Percentiles rank a stretch among this genome's conserved stretches.
phyloP scores from a whole-genome alignment of 1,140 invertebrate species.

The Phthorimaea operculella region DNA sequence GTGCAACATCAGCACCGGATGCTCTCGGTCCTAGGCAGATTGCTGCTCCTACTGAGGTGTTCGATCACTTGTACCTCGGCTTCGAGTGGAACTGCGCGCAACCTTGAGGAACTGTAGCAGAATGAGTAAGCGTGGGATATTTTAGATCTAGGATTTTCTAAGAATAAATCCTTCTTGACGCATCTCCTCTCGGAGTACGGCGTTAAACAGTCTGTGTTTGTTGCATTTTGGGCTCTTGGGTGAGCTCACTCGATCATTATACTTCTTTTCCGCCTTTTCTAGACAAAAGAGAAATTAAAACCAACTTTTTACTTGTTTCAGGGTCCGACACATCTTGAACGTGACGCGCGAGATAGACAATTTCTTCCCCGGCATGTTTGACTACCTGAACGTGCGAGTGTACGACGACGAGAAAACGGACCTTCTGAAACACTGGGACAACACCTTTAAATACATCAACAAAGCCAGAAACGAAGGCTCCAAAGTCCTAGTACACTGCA shows the following conservation, averaged over 20 bases:
- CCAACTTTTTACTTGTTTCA: slow-evolving; percentile 66
- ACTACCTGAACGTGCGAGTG: slow-evolving; percentile 96
- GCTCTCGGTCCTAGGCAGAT: slow-evolving; percentile 97
- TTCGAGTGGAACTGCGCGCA: too few relatives aligned
- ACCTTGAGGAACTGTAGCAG: too few relatives aligned
- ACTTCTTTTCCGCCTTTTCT: too few relatives aligned
- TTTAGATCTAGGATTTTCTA: too few relatives aligned
- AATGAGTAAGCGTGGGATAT: too few relatives aligned
- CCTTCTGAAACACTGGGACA: slow-evolving; percentile 95
- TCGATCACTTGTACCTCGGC: slow-evolving; percentile 97
- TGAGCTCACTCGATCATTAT: too few relatives aligned
- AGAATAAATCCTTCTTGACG: too few relatives aligned
- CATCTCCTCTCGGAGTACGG: too few relatives aligned
- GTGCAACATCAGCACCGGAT: slow-evolving; percentile 68
- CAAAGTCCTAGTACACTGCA: slow-evolving; percentile 97
- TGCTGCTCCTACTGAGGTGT: slow-evolving; percentile 96
- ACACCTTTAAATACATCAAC: slow-evolving; percentile 96
- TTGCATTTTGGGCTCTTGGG: too few relatives aligned
- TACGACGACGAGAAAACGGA: slow-evolving; percentile 98
- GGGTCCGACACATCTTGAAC: slow-evolving; percentile 95
- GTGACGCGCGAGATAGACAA: slow-evolving; percentile 99
- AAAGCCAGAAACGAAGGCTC: slow-evolving; percentile 90
- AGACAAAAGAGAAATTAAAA: slow-evolving; percentile 2
- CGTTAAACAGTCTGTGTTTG: too few relatives aligned
- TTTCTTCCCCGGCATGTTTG: slow-evolving; percentile 97